Percentiles rank a stretch among this genome's conserved stretches.
Evolutionary conservation across 2,888 invertebrate species (phyloP).

Genomic region (Anoplius nigerrimus): DNA sequence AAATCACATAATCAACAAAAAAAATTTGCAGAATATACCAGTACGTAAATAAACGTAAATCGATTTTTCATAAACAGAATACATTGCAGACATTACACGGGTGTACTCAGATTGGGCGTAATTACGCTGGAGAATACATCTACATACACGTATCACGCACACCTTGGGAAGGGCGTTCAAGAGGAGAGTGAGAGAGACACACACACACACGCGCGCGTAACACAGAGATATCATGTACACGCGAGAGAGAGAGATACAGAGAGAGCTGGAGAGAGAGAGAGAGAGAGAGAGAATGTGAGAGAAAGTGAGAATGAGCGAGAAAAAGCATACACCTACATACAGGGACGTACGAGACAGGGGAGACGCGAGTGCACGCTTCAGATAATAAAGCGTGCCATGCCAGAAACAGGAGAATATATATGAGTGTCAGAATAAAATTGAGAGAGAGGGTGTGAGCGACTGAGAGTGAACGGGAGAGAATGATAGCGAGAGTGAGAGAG

Average conservation of each 20-base stretch:
- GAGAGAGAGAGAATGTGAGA: conserved; percentile 5
- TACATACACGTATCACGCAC: background rate
- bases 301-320: conserved; percentile 11
- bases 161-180: conserved; percentile 8
- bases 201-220: background rate
- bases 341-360: conserved; percentile 23
- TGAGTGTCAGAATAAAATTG: conserved; percentile 21
- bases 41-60: conserved; percentile 51
- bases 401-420: conserved; percentile 1
- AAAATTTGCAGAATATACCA: conserved; percentile 57
- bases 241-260: background rate
- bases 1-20: conserved; percentile 51
- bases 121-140: background rate
- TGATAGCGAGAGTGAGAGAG: conserved; percentile 1
- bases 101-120: background rate
- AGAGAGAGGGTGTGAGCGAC: background rate
- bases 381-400: too few species aligned
- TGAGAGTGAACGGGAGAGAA: conserved; percentile 4
- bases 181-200: background rate
- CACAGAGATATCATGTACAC: background rate
- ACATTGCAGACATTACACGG: conserved; percentile 19
- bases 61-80: conserved; percentile 43
- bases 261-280: background rate
- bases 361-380: conserved; percentile 27
- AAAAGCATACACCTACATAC: conserved; percentile 27